phyloP scores from a whole-genome alignment of 1,140 invertebrate species.

The Panagrolaimus sp. region DNA sequence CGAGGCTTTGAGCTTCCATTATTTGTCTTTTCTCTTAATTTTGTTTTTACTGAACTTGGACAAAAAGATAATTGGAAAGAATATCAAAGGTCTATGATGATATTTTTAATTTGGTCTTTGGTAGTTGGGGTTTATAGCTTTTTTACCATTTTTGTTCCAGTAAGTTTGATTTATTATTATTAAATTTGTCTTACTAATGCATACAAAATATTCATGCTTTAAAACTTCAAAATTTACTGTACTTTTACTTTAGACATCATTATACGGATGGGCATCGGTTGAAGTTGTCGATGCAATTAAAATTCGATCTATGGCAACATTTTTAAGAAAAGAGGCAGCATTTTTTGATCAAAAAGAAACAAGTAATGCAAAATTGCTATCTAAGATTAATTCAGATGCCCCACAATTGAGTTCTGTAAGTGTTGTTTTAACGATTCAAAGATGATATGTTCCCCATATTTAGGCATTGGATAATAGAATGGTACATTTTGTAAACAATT shows the following conservation, averaged over 20 bases:
- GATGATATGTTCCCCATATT: not conserved
- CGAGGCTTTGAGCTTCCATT: not conserved
- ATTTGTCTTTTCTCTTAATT: not conserved
- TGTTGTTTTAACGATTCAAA: not conserved
- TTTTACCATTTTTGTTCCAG: not conserved
- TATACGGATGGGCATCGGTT: no score
- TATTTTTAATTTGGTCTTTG: not conserved
- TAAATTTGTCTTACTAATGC: not conserved
- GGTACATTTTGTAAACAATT: not conserved
- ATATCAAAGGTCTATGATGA: not conserved
- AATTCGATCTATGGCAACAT: not conserved
- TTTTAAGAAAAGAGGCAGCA: not conserved
- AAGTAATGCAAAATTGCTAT: not conserved
- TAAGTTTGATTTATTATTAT: not conserved
- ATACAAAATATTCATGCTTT: no score
- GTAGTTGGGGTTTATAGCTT: not conserved
- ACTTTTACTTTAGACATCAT: no score
- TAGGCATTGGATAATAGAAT: not conserved
- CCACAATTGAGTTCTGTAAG: slow-evolving; percentile 6
- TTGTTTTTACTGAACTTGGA: not conserved
- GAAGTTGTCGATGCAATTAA: not conserved
- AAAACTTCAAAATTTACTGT: no score
- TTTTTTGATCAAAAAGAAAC: slow-evolving; percentile 7
- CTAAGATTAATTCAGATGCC: slow-evolving; percentile 2
- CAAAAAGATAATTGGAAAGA: not conserved